phyloP scores from a whole-genome alignment of 2,888 invertebrate species.

The Tigriopus californicus region DNA sequence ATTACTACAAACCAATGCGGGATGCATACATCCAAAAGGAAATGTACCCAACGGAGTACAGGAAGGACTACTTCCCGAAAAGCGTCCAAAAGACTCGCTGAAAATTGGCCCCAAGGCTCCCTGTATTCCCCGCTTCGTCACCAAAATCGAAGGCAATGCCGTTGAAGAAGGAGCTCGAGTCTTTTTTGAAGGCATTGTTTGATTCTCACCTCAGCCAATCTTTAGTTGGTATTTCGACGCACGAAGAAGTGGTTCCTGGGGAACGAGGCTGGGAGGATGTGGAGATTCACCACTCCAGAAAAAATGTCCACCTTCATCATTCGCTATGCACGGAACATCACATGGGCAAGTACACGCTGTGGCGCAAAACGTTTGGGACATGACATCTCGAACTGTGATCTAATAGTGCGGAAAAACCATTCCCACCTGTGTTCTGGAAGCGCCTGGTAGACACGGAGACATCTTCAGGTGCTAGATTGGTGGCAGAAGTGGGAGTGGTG shows the following conservation, averaged over 20 bases:
- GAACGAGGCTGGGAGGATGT: conserved; percentile 13
- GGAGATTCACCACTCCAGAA: conserved; percentile 12
- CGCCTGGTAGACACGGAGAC: background rate
- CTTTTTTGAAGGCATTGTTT: conserved; percentile 12
- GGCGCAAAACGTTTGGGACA: conserved; percentile 5
- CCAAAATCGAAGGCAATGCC: conserved; percentile 11
- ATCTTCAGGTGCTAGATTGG: background rate
- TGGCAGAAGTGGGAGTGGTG: conserved; percentile 12
- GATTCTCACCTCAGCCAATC: conserved; percentile 6
- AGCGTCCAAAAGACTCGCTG: background rate
- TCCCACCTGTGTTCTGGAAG: conserved; percentile 15
- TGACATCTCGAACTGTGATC: conserved; percentile 9
- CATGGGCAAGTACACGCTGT: conserved; percentile 15
- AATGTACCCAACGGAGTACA: conserved; percentile 12
- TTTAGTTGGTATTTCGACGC: conserved; percentile 13
- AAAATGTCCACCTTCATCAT: conserved; percentile 14
- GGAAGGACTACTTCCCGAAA: conserved; percentile 2
- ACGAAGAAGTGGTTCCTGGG: conserved; percentile 10
- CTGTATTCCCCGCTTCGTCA: conserved; percentile 9
- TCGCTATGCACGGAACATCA: conserved; percentile 8
- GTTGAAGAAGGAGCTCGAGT: conserved; percentile 8
- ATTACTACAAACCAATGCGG: conserved; percentile 11
- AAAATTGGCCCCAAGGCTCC: conserved; percentile 3
- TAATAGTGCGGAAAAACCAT: conserved; percentile 14
- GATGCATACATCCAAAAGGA: conserved; percentile 8